Conservation (phyloP, 2,113 vertebrate genomes). For the Otus sunia region DNA sequence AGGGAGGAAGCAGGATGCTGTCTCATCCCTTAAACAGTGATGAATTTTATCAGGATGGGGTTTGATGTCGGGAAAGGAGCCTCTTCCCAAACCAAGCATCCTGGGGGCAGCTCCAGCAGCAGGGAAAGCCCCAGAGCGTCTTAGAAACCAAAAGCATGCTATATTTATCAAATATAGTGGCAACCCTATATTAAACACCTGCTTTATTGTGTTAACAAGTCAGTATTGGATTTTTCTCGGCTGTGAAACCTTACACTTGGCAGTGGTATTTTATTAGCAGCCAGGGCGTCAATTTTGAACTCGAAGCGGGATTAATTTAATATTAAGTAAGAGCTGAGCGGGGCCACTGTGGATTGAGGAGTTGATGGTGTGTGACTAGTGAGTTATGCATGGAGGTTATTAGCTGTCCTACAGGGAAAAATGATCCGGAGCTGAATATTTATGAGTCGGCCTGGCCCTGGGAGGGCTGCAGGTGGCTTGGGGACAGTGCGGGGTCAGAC, state of each 20-base stretch:
- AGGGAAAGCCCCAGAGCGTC: background rate
- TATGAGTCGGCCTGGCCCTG: background rate
- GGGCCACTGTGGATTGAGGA: background rate
- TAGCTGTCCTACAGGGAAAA: background rate
- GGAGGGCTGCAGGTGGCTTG: background rate
- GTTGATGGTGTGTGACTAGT: background rate
- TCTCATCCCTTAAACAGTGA: background rate
- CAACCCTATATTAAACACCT: fast-evolving
- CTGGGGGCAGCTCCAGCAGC: background rate
- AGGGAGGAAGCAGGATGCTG: background rate
- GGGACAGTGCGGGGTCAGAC: fast-evolving
- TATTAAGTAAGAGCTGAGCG: background rate
- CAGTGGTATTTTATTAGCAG: background rate
- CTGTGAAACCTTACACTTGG: background rate
- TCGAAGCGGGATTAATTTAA: background rate
- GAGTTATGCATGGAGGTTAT: background rate
- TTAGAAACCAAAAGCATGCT: background rate
- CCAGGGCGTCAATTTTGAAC: background rate
- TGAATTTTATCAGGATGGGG: conserved; percentile 29
- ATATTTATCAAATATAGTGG: background rate
- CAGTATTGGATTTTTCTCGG: background rate
- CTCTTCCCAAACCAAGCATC: fast-evolving
- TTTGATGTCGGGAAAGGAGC: background rate
- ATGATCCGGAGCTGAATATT: background rate
- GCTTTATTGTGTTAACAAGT: background rate